Conservation (phyloP, 2,888 invertebrate species). For the Brachyopa scutellaris region DNA sequence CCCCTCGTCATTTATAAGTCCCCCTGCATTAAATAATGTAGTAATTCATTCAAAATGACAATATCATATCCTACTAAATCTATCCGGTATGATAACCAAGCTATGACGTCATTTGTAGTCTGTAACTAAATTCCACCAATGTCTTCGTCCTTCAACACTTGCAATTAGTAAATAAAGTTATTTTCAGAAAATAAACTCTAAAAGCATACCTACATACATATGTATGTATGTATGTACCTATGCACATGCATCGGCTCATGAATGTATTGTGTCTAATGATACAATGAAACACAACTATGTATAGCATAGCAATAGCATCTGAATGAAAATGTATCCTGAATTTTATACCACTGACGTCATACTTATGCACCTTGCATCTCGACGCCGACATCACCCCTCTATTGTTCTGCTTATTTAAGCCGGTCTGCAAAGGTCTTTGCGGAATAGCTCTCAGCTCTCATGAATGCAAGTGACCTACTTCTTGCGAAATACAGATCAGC, state of each 20-base stretch:
- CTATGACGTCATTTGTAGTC: slow-evolving; percentile 52
- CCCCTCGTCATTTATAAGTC: too few relatives aligned
- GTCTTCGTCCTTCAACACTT: slow-evolving; percentile 19
- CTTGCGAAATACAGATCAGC: slow-evolving; percentile 19
- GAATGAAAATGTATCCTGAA: slow-evolving; percentile 64
- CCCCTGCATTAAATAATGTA: too few relatives aligned
- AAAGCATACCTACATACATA: too few relatives aligned
- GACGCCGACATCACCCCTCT: slow-evolving; percentile 52
- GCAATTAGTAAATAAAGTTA: too few relatives aligned
- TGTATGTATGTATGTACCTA: too few relatives aligned
- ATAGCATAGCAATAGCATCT: slow-evolving; percentile 31
- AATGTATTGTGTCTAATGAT: slow-evolving; percentile 13
- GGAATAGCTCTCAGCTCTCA: slow-evolving; percentile 33
- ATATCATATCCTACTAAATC: slow-evolving; percentile 1
- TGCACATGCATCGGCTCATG: too few relatives aligned
- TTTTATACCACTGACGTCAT: slow-evolving; percentile 66
- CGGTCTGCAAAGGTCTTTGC: slow-evolving; percentile 63
- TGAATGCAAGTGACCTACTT: slow-evolving; percentile 60
- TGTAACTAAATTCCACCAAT: slow-evolving; percentile 34
- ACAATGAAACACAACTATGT: slow-evolving; percentile 1
- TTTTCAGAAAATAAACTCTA: too few relatives aligned
- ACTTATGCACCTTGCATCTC: slow-evolving; percentile 49
- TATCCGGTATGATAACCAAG: slow-evolving; percentile 32
- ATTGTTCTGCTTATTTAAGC: slow-evolving; percentile 26
- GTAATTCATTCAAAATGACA: too few relatives aligned